phyloP scores from a whole-genome alignment of 2,113 vertebrate species.

The Eclectus roratus region DNA sequence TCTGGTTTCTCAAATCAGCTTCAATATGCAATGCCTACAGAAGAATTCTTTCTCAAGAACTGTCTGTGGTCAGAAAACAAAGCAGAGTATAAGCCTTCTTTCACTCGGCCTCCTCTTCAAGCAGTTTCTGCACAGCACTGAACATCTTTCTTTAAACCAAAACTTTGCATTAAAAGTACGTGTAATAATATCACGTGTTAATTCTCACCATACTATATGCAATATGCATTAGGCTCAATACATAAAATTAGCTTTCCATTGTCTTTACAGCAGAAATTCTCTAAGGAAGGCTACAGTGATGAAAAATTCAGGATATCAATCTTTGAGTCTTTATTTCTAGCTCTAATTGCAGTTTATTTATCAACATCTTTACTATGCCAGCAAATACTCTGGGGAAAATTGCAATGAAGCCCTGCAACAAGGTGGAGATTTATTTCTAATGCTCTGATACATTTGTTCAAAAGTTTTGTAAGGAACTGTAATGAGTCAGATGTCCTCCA shows the following conservation, averaged over 20 bases:
- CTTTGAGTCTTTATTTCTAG: neutral
- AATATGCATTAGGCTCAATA: neutral
- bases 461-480: neutral
- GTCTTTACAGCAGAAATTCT: neutral
- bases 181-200: neutral
- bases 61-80: neutral
- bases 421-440: neutral
- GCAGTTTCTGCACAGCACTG: neutral
- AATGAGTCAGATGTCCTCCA: neutral
- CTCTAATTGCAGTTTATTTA: neutral
- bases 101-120: neutral
- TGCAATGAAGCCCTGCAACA: neutral
- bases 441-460: neutral
- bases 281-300: neutral
- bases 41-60: neutral
- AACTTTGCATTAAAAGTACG: neutral
- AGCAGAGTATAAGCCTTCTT: neutral
- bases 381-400: neutral
- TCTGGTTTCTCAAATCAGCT: neutral
- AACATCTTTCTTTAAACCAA: neutral
- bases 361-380: neutral
- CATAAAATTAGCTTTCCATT: neutral
- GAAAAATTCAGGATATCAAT: neutral
- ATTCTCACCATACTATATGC: neutral
- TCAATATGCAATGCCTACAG: neutral